Percentiles rank a stretch among this genome's conserved stretches.
Evolutionary conservation across 1,140 invertebrate genomes (phyloP).

Genomic region (Pseudomyrmex pallidus): DNA sequence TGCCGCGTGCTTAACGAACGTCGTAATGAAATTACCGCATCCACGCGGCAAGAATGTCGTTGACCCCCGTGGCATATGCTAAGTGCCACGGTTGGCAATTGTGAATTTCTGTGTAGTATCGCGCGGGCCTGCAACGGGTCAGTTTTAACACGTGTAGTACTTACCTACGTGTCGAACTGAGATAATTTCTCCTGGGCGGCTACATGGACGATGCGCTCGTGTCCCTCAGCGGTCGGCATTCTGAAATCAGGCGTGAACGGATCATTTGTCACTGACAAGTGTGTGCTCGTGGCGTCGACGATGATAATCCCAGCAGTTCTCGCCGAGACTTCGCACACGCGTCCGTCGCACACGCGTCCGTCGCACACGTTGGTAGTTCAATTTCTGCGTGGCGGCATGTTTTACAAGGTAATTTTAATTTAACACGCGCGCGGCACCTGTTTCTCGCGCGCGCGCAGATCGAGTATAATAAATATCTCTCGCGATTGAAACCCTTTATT

Average conservation of each 20-base stretch:
- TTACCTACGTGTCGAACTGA: constrained; percentile 58
- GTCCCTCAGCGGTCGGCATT: constrained; percentile 47
- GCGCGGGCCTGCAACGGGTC: not conserved
- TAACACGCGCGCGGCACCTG: no score
- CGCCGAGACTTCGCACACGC: no score
- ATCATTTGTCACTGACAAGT: constrained; percentile 10
- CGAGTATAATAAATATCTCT: no score
- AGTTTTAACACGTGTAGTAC: constrained; percentile 41
- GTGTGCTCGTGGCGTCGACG: not conserved
- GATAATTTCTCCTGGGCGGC: constrained; percentile 48
- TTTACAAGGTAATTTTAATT: not conserved
- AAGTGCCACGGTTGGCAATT: constrained; percentile 46
- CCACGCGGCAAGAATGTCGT: constrained; percentile 53
- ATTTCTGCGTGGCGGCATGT: not conserved
- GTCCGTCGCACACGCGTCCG: no score
- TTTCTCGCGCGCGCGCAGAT: no score
- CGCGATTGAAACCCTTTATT: no score
- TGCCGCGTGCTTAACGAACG: constrained; percentile 50
- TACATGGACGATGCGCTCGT: constrained; percentile 18
- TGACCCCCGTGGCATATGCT: constrained; percentile 29
- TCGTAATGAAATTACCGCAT: constrained; percentile 49
- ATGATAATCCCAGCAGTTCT: not conserved
- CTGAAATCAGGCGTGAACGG: constrained; percentile 35
- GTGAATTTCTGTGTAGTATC: constrained; percentile 31
- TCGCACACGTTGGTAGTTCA: not conserved